Evolutionary conservation across 1,140 invertebrate species (phyloP), one percentile per base, ranked within the genome.

Genomic region (Battus philenor): DNA sequence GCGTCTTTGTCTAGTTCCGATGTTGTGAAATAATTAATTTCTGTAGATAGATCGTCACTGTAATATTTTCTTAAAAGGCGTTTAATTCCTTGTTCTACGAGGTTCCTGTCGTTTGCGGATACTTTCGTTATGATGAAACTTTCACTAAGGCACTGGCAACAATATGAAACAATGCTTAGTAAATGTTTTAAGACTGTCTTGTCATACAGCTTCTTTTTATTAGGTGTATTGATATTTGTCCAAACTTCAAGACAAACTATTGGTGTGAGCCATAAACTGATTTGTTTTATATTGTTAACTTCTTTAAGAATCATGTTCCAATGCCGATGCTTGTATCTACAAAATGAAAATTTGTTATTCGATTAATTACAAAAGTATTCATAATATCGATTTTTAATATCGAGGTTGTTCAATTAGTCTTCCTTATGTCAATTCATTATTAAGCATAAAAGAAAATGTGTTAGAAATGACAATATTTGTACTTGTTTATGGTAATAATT

Each of bases 231-330:
- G n/a, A 81, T 17, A 17, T 73, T 65, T 22, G 72, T 52, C 74
- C 73, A 81, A n/a, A 81, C 71, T 55, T 83, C 79, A 8, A 79
- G 34, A 15, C 68, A 71, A 3, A 69, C 66, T 26, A 50, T 31
- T 1, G 66, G 50, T 8, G 54, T 68, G 7, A 83, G 44, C 79
- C 75, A 83, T 6, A 76, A 41, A 2, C 65, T 60, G 9, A 50
- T 48, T 3, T 47, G 27, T 24, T 61, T 70, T 34, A 58, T 64
- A 15, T 53, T 48, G 36, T 73, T 66, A 20, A 66, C 46, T 47
- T 81, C 71, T 51, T 62, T 75, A 7, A 79, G 17, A 33, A 79
- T 79, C 52, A 79, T 72, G 34, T 69, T 73, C 79, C 77, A 83
- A n/a, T 69, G 68, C 0, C 79, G 62, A 39, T 83, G 76, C 48